Percentiles rank a stretch among this genome's conserved stretches.
Evolutionary conservation across 2,888 invertebrate genomes (phyloP).

Genomic region (Tigriopus californicus): DNA sequence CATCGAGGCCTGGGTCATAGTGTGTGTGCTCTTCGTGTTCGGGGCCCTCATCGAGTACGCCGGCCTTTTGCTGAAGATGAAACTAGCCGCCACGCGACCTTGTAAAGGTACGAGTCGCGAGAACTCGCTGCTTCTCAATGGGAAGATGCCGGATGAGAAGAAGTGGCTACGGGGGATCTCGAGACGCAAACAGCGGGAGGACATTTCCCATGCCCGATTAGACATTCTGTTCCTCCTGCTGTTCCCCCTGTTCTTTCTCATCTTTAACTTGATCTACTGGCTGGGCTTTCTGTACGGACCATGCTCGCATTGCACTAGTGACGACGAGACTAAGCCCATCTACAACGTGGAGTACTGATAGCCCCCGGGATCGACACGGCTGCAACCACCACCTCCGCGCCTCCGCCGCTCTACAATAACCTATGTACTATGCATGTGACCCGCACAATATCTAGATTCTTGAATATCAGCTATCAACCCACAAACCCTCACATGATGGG

Average conservation of each 20-base stretch:
- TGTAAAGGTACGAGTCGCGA: not conserved
- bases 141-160: not conserved
- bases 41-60: constrained; percentile 15
- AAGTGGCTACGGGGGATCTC: not conserved
- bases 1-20: constrained; percentile 16
- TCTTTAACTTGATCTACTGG: constrained; percentile 15
- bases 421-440: too few species aligned
- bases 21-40: constrained; percentile 15
- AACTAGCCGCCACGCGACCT: not conserved
- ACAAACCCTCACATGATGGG: too few species aligned
- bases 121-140: constrained; percentile 9
- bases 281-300: constrained; percentile 4
- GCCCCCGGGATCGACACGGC: too few species aligned
- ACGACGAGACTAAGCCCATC: too few species aligned
- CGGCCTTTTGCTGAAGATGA: constrained; percentile 11
- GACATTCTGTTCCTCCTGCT: constrained; percentile 13
- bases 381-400: too few species aligned
- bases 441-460: too few species aligned
- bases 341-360: too few species aligned
- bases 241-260: constrained; percentile 12
- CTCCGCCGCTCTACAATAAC: too few species aligned
- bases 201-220: constrained; percentile 13
- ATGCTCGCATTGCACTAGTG: not conserved
- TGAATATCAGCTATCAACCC: too few species aligned
- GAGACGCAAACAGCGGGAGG: constrained; percentile 1